Base-by-base conservation (phyloP, 2,113 vertebrate genomes). In the Uria lomvia region DNA sequence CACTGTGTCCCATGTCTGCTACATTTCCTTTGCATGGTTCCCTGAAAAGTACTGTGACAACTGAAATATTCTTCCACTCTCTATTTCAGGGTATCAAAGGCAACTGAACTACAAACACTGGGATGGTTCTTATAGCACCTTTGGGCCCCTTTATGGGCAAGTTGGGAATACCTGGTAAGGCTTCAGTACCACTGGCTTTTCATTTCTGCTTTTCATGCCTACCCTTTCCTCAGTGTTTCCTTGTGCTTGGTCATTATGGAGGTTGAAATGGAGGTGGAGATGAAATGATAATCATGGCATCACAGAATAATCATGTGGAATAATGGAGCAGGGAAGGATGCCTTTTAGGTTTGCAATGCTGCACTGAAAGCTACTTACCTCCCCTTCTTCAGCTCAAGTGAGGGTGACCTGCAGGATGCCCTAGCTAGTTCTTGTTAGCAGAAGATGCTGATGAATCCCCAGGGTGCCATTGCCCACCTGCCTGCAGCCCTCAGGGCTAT, bases 151-250 rank as follows among this genome's bases (percentile, higher is more conserved):
- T 18, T 29, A 55, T 21, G 96, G 98, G 59, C 65, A 43, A 29
- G 23, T 18, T 2, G 98, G 98, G 15, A 99, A 99, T 45, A 99
- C 99, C 22, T 99, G 99, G 99, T 99, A 97, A 98, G 98, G 34
- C 8, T 45, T 80, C 50, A 34, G 22, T 65, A 59, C 26, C 32
- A 29, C 34, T 47, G 72, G 6, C 5, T 88, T 88, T 65, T 86
- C 1, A 0, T 36, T 91, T 65, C 43, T 56, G 15, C 30, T 70
- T 72, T 56, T 66, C 27, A 36, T 38, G 40, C 6, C 21, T 34
- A 70, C 29, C 22, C 14, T 77, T n/a, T 78, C 34, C 32, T 66
- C 34, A 26, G 11, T 26, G 12, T 86, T 74, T 10, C 42, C 21
- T 80, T 72, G 36, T 50, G 16, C 26, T 82, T 83, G 13, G 12